Base-by-base conservation (phyloP, 2,888 invertebrate species). In the Andrena hattorfiana region DNA sequence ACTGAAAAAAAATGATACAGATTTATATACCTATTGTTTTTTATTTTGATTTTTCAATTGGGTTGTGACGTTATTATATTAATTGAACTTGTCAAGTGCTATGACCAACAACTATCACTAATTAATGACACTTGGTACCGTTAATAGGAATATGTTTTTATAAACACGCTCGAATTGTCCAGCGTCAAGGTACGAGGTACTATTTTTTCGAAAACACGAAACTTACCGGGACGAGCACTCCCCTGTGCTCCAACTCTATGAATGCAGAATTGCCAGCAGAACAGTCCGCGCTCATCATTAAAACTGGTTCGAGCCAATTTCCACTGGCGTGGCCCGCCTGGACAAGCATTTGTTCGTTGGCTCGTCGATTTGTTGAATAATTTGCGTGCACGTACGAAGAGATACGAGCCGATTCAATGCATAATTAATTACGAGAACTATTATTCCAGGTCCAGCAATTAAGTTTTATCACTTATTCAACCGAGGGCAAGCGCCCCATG, bases 231-330 rank as follows among this genome's bases (percentile, higher is more conserved):
- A 35, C 67, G 83, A 79, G 70, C 74, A 70, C 67, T 81, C 86
- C 86, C 56, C 86, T 79, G 77, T 81, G 85, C 86, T 91, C 91
- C 90, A 91, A 91, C 87, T 83, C 90, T 90, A 92, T 92, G 91
- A 92, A 92, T 92, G 90, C 86, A 80, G 91, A 92, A 91, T 91
- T 79, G 88, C 86, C 80, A 66, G 28, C 67, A 71, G 85, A 79
- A 86, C 81, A 75, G 83, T 69, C 66, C 66, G 81, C 79, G 54
- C 75, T 80, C 80, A 66, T 83, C 90, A 85, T 90, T 90, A 89
- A 89, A 88, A 90, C 89, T 83, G 83, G 74, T 85, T 81, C 84
- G 74, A 83, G 86, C 81, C 89, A 86, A 90, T 90, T 89, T 85
- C 86, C 84, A 83, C 80, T 70, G 26, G 54, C 71, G 67, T 49